phyloP scores from a whole-genome alignment of 1,140 invertebrate species.

The Tetragnatha versicolor region DNA sequence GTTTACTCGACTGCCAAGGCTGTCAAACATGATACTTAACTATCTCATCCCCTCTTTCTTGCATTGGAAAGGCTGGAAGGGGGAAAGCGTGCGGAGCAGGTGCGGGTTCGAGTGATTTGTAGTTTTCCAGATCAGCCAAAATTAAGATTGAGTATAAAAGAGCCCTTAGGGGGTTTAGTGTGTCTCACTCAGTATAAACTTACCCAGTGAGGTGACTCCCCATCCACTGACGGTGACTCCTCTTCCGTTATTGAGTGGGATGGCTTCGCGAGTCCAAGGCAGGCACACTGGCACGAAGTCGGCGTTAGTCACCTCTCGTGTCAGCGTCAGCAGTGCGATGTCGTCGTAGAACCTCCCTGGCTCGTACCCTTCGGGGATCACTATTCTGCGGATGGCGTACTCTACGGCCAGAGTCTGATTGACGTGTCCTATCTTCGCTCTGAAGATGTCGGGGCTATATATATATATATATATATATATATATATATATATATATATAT shows the following conservation, averaged over 20 bases:
- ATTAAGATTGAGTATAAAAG: too few species aligned
- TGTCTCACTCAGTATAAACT: too few species aligned
- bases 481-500: too few species aligned
- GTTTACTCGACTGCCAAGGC: too few species aligned
- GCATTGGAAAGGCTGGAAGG: too few species aligned
- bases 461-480: too few species aligned
- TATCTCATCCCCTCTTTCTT: too few species aligned
- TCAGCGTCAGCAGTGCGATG: constrained; percentile 21
- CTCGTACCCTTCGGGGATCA: not conserved
- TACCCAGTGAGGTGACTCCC: constrained; percentile 18
- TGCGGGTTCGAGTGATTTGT: too few species aligned
- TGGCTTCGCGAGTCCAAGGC: not conserved
- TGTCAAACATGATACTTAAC: too few species aligned
- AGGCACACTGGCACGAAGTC: constrained; percentile 5
- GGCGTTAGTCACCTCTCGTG: not conserved
- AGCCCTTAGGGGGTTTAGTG: too few species aligned
- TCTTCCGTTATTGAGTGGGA: not conserved
- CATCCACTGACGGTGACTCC: constrained; percentile 25
- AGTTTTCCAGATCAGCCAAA: too few species aligned
- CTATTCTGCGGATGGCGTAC: not conserved
- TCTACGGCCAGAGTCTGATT: not conserved
- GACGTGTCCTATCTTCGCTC: constrained; percentile 6
- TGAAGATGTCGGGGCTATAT: not conserved
- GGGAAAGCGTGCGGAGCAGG: too few species aligned
- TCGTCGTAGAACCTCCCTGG: constrained; percentile 4